phyloP scores from a whole-genome alignment of 2,113 vertebrate species.

The Pachyramphus minor region DNA sequence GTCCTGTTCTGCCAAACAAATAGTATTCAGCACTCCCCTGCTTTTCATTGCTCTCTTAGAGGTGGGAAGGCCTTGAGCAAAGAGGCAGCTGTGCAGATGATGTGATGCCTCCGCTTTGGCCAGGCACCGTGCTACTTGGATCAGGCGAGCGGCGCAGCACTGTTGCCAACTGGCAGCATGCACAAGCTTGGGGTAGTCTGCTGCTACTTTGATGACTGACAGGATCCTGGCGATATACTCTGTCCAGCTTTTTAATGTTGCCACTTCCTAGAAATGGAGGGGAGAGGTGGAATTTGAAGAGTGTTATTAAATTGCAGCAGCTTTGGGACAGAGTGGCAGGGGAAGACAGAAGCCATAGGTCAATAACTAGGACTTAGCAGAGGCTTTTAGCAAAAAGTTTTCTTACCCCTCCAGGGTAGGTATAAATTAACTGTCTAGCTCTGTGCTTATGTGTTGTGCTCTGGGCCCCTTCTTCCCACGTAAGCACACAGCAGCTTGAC shows the following conservation, averaged over 20 bases:
- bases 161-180: background rate
- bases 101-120: background rate
- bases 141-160: fast-evolving
- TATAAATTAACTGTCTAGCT: conserved; percentile 14
- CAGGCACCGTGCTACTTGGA: background rate
- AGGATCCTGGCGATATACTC: background rate
- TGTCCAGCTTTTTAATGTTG: background rate
- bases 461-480: background rate
- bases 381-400: background rate
- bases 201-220: background rate
- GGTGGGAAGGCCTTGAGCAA: background rate
- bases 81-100: background rate
- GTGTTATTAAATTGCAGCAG: background rate
- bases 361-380: background rate
- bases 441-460: background rate
- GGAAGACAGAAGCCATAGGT: background rate
- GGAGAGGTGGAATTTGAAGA: background rate
- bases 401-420: background rate
- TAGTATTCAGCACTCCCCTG: background rate
- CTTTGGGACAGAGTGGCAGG: background rate
- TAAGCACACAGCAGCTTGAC: background rate
- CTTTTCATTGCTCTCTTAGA: background rate
- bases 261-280: background rate
- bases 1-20: background rate
- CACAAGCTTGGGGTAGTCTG: background rate